A percentile compares a stretch with the other conserved stretches of the same genome.
Conservation (phyloP, 2,113 vertebrate genomes). For the Sialia sialis region DNA sequence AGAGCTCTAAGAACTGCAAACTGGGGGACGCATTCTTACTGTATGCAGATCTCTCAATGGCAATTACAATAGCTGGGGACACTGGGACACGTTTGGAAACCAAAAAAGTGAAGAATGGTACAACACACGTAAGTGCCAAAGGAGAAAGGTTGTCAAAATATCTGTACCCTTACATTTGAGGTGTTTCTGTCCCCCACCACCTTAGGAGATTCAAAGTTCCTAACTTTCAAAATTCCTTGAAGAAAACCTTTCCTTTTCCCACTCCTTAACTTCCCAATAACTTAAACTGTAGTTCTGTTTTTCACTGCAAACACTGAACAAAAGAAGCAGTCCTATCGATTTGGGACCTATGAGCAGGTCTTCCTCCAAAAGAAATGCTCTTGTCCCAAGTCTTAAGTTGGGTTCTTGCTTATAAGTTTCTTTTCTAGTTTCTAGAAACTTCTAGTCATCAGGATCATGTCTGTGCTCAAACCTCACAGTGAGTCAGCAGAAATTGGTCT, state of each 20-base stretch:
- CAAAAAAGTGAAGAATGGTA: background rate
- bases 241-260: background rate
- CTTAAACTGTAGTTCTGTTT: background rate
- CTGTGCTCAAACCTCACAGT: background rate
- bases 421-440: background rate
- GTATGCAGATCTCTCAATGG: background rate
- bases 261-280: background rate
- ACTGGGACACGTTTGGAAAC: background rate
- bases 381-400: background rate
- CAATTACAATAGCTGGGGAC: background rate
- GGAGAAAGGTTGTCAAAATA: background rate
- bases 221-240: background rate
- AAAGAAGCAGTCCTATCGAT: background rate
- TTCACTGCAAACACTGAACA: background rate
- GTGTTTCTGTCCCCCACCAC: background rate
- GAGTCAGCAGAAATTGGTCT: background rate
- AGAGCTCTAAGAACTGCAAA: background rate
- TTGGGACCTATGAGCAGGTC: background rate
- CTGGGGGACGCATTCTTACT: background rate
- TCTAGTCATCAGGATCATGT: background rate
- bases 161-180: background rate
- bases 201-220: background rate
- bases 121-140: background rate
- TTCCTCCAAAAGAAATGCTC: background rate
- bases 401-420: background rate